Evolutionary conservation across 2,888 invertebrate genomes (phyloP).

Genomic region (Heliothis peltigera): DNA sequence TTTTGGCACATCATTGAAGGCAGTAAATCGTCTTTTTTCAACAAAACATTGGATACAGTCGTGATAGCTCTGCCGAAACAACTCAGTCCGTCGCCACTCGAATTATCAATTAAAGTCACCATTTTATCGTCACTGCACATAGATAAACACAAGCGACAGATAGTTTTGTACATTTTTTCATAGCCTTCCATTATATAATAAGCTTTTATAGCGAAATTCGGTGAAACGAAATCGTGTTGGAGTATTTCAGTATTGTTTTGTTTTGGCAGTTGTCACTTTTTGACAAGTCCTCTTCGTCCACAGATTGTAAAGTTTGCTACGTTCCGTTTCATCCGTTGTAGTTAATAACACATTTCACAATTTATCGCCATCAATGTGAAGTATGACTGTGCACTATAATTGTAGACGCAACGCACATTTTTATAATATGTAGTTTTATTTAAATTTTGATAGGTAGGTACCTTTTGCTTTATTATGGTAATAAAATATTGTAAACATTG

Average conservation of each 20-base stretch:
- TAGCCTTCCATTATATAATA: constrained; percentile 67
- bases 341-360: too few species aligned
- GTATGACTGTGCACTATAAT: too few species aligned
- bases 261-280: constrained; percentile 22
- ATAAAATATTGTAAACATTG: too few species aligned
- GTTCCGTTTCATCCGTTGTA: constrained; percentile 27
- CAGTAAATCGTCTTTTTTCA: constrained; percentile 71
- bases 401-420: too few species aligned
- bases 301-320: constrained; percentile 19
- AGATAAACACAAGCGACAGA: constrained; percentile 81
- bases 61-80: constrained; percentile 75
- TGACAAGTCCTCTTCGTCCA: constrained; percentile 2
- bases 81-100: constrained; percentile 70
- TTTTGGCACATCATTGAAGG: constrained; percentile 77
- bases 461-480: too few species aligned
- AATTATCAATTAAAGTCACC: constrained; percentile 74
- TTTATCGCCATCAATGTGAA: too few species aligned
- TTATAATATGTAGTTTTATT: too few species aligned
- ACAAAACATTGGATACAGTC: constrained; percentile 71
- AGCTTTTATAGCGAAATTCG: constrained; percentile 3
- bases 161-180: constrained; percentile 71
- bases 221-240: background rate
- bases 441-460: too few species aligned
- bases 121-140: constrained; percentile 68
- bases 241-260: constrained; percentile 31